Evolutionary conservation across 2,888 invertebrate species (phyloP).

Genomic region (Cantharis lateralis): DNA sequence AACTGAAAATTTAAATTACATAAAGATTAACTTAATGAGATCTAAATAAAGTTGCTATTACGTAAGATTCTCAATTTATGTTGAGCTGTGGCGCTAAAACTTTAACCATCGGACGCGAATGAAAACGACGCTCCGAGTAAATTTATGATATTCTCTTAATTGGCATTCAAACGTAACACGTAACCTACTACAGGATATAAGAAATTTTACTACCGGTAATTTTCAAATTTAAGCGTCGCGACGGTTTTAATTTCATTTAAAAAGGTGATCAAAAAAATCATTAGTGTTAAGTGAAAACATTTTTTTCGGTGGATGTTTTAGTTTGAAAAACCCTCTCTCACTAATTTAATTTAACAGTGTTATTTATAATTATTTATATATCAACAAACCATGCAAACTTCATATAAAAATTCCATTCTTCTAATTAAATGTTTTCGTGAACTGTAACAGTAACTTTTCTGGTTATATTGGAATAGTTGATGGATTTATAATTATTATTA

Average conservation of each 20-base stretch:
- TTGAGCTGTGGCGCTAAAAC: neutral
- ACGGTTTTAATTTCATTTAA: neutral
- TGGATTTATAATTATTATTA: neutral
- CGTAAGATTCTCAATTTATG: neutral
- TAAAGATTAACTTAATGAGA: neutral
- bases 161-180: neutral
- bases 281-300: neutral
- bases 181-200: neutral
- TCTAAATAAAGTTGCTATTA: neutral
- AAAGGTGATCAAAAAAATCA: neutral
- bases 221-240: neutral
- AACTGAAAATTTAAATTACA: neutral
- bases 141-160: neutral
- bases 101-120: neutral
- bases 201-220: neutral
- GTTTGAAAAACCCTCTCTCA: neutral
- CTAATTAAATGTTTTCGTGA: neutral
- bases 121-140: neutral
- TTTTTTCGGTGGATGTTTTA: neutral
- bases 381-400: neutral
- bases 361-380: neutral
- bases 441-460: neutral
- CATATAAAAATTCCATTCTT: neutral
- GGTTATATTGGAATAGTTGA: neutral
- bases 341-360: neutral